A percentile compares a stretch with the other conserved stretches of the same genome.
Evolutionary conservation across 2,113 vertebrate genomes (phyloP).

Genomic region (Engystomops pustulosus): DNA sequence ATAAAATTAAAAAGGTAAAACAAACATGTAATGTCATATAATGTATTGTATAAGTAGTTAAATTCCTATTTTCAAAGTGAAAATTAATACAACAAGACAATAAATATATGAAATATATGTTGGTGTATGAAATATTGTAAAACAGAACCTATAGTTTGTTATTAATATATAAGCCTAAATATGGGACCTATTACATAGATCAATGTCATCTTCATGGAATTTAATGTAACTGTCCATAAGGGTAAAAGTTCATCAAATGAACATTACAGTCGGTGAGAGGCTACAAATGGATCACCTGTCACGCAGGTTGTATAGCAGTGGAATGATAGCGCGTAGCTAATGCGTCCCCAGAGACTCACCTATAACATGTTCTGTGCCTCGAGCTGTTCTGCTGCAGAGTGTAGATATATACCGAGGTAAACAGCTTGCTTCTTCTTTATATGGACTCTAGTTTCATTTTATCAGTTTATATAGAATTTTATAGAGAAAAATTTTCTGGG

Average conservation of each 20-base stretch:
- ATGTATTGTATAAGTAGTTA: no score
- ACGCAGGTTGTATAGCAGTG: conserved; percentile 10
- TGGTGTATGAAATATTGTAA: no score
- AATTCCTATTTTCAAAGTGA: no score
- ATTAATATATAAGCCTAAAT: no score
- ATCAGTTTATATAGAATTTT: not conserved
- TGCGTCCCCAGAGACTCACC: conserved; percentile 5
- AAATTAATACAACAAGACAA: no score
- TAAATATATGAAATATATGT: no score
- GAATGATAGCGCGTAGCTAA: not conserved
- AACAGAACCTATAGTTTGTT: not conserved
- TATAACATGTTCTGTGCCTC: conserved; percentile 23
- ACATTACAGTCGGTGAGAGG: conserved; percentile 15
- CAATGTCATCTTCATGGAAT: conserved; percentile 11
- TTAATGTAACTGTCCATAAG: conserved; percentile 2
- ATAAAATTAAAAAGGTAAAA: no score
- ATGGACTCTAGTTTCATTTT: conserved; percentile 25
- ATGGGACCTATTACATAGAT: no score
- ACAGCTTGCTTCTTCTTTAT: not conserved
- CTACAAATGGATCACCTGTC: conserved; percentile 34
- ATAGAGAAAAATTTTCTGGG: not conserved
- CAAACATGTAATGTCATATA: no score
- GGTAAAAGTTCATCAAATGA: conserved; percentile 28
- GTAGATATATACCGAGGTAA: conserved; percentile 27
- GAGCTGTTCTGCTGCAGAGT: conserved; percentile 21